Conservation (phyloP, 2,888 invertebrate species). For the Auanema freiburgensis region DNA sequence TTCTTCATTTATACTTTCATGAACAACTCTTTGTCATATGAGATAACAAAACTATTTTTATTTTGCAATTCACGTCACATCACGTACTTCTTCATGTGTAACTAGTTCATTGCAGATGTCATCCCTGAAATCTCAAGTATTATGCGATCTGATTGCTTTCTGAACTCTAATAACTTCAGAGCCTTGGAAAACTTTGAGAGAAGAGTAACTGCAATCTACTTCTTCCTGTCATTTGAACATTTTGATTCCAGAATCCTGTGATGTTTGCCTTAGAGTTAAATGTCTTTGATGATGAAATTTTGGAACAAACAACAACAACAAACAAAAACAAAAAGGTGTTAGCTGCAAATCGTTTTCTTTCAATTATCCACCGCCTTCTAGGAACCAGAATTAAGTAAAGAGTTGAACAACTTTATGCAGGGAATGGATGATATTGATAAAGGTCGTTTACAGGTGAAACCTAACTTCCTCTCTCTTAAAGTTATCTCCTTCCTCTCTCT, state of each 20-base stretch:
- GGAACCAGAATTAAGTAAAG: conserved; percentile 31
- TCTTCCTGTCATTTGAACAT: conserved; percentile 2
- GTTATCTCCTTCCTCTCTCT: neutral
- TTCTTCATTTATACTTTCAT: too few species aligned
- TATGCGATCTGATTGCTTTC: conserved; percentile 35
- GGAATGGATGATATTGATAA: conserved; percentile 62
- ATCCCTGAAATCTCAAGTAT: conserved; percentile 36
- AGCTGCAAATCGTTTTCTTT: neutral
- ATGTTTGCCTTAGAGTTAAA: conserved; percentile 51
- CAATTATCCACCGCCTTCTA: neutral
- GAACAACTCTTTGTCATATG: too few species aligned
- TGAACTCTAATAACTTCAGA: conserved; percentile 23
- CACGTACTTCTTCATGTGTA: too few species aligned
- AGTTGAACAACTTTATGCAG: conserved; percentile 51
- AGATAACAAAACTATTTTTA: too few species aligned
- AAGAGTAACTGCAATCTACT: conserved; percentile 18
- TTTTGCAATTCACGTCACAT: too few species aligned
- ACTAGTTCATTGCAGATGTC: conserved; percentile 28
- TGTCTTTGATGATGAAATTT: conserved; percentile 40
- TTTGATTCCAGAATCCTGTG: conserved; percentile 45
- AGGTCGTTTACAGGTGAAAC: conserved; percentile 50
- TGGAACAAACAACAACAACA: conserved; percentile 2
- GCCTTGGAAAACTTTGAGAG: conserved; percentile 34
- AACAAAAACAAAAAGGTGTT: conserved; percentile 19
- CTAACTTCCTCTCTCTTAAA: neutral